phyloP scores from a whole-genome alignment of 1,140 invertebrate genomes.

The Cephus cinctus region DNA sequence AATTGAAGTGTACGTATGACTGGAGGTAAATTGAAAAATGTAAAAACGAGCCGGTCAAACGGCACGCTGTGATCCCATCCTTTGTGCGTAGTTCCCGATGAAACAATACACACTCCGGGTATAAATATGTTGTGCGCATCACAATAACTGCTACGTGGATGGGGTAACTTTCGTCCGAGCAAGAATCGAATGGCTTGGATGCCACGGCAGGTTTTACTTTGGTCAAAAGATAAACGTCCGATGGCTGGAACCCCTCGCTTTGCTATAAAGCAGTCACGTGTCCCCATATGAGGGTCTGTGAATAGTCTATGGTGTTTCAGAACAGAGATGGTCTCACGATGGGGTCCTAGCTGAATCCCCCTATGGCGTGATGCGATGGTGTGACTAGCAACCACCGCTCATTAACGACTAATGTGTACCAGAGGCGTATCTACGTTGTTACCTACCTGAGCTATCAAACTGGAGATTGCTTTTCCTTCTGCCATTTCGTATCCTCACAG shows the following conservation, averaged over 20 bases:
- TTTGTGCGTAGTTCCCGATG: slow-evolving; percentile 26
- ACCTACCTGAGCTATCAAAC: slow-evolving; percentile 20
- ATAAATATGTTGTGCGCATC: slow-evolving; percentile 36
- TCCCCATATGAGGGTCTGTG: slow-evolving; percentile 27
- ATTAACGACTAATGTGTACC: slow-evolving; percentile 14
- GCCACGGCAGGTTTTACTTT: too few species aligned
- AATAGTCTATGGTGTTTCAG: slow-evolving; percentile 33
- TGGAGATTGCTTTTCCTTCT: neutral
- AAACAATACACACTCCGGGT: slow-evolving; percentile 37
- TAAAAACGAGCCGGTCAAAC: slow-evolving; percentile 23
- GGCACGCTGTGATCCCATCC: slow-evolving; percentile 5
- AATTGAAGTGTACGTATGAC: too few species aligned
- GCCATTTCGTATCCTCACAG: neutral
- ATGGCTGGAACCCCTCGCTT: slow-evolving; percentile 16
- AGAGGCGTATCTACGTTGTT: slow-evolving; percentile 8
- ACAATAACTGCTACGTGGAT: slow-evolving; percentile 26
- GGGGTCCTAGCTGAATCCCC: slow-evolving; percentile 23
- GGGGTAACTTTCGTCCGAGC: slow-evolving; percentile 30
- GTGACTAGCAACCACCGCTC: slow-evolving; percentile 20
- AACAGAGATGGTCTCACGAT: slow-evolving; percentile 45
- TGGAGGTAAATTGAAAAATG: slow-evolving; percentile 29
- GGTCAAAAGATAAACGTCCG: neutral
- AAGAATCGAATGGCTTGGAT: neutral
- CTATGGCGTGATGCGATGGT: slow-evolving; percentile 14
- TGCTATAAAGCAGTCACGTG: slow-evolving; percentile 46